A percentile compares a stretch with the other conserved stretches of the same genome.
phyloP scores from a whole-genome alignment of 2,113 vertebrate genomes.

The Scomber japonicus region DNA sequence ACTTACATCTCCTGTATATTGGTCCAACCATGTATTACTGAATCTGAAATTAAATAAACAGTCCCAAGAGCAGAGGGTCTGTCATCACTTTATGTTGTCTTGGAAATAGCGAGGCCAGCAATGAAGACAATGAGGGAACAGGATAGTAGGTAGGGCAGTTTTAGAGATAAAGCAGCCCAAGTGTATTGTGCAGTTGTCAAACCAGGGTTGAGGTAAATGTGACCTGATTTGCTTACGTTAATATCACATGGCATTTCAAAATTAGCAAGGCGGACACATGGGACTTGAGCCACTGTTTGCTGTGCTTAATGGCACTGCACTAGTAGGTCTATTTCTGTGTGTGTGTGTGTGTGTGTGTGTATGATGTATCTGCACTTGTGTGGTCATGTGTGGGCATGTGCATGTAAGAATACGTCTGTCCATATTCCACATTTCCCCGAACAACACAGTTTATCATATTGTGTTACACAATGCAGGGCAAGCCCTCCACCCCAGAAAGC shows the following conservation, averaged over 20 bases:
- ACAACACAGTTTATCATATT: constrained; percentile 50
- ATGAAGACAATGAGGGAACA: constrained; percentile 26
- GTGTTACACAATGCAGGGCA: constrained; percentile 57
- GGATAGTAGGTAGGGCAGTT: constrained; percentile 30
- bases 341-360: constrained; percentile 17
- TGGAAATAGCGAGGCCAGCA: constrained; percentile 15
- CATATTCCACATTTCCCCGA: not conserved
- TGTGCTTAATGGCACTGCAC: constrained; percentile 51
- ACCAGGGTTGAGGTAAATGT: constrained; percentile 67
- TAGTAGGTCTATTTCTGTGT: constrained; percentile 25
- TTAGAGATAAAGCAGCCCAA: constrained; percentile 43
- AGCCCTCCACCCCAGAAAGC: constrained; percentile 8
- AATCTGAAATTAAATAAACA: constrained; percentile 54
- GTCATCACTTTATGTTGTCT: constrained; percentile 38
- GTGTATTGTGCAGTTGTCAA: constrained; percentile 67
- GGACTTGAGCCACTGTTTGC: constrained; percentile 53
- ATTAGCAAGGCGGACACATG: constrained; percentile 62
- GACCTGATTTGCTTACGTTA: constrained; percentile 71
- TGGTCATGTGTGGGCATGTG: not conserved
- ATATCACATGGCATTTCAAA: constrained; percentile 69
- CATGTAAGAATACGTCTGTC: not conserved
- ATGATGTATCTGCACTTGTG: not conserved
- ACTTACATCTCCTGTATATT: constrained; percentile 35
- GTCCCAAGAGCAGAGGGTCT: constrained; percentile 43
- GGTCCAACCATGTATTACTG: constrained; percentile 30